A percentile compares a stretch with the other conserved stretches of the same genome.
phyloP scores from a whole-genome alignment of 2,797 vertebrate genomes.

The Glyptemys insculpta region DNA sequence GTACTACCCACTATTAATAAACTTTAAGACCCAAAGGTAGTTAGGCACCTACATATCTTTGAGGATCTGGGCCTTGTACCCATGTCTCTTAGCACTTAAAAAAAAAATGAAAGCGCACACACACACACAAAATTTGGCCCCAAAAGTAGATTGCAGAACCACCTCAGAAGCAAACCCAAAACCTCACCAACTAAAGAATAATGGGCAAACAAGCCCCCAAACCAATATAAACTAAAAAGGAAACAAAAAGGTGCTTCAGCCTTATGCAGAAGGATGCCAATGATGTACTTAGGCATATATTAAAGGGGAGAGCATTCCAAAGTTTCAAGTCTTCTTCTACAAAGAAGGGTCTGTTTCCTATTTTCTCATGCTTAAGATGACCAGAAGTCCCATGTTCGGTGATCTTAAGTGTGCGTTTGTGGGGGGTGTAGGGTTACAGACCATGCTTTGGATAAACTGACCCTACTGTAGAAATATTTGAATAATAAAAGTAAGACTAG shows the following conservation, averaged over 20 bases:
- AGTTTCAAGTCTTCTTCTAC: background rate
- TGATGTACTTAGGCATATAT: background rate
- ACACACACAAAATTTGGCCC: background rate
- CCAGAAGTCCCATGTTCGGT: background rate
- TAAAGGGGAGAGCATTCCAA: background rate
- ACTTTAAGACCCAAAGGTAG: background rate
- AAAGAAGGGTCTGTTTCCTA: background rate
- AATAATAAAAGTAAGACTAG: background rate
- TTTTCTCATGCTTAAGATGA: background rate
- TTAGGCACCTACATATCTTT: background rate
- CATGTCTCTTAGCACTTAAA: background rate
- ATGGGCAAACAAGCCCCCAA: conserved; percentile 13
- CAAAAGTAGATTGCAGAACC: background rate
- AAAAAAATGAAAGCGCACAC: background rate
- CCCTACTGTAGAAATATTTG: background rate
- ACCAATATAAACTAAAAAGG: background rate
- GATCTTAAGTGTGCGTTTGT: too few relatives aligned
- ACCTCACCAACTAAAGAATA: conserved; percentile 27
- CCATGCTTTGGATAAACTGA: background rate
- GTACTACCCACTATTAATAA: rapidly evolving
- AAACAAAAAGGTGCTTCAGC: background rate
- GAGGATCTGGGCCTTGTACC: background rate
- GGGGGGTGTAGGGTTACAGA: background rate
- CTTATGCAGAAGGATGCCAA: background rate
- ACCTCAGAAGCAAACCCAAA: background rate